These are phyloP conservation scores for Catostomus latipinnis DNA, from an alignment of 2,797 vertebrate species.

Conservation along the genomic window DNA sequence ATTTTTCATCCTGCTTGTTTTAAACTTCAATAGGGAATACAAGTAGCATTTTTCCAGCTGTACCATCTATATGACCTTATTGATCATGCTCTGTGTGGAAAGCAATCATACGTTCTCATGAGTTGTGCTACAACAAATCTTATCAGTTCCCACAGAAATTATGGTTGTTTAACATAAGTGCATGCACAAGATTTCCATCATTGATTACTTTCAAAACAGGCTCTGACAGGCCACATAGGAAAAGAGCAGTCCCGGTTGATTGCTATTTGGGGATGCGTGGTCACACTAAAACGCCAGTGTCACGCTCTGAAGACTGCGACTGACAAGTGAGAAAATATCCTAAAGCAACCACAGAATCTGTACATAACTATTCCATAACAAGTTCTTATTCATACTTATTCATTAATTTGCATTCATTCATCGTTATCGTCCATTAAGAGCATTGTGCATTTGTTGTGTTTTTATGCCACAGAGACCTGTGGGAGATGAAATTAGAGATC, in stretches of 20 bases:
- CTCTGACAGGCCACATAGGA: constrained; percentile 68
- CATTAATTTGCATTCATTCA: background rate
- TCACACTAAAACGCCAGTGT: constrained; percentile 84
- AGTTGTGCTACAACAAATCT: too few relatives aligned
- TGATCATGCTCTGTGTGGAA: too few relatives aligned
- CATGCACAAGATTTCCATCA: background rate
- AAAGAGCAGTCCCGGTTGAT: constrained; percentile 81
- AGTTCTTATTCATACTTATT: background rate
- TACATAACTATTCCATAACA: background rate
- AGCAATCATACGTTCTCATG: too few relatives aligned
- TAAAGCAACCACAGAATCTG: background rate
- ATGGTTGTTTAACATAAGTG: too few relatives aligned
- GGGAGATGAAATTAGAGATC: constrained; percentile 84
- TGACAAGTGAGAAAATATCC: constrained; percentile 78
- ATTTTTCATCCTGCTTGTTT: too few relatives aligned
- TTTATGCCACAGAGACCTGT: constrained; percentile 81
- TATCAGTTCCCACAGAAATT: too few relatives aligned
- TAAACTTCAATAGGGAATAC: too few relatives aligned
- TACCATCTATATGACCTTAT: too few relatives aligned
- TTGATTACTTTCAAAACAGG: constrained; percentile 63
- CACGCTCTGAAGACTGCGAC: constrained; percentile 86
- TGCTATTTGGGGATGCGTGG: constrained; percentile 82
- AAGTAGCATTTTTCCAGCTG: too few relatives aligned
- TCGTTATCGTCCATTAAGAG: background rate
- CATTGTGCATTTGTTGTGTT: constrained; percentile 22